phyloP scores from a whole-genome alignment of 1,140 invertebrate species.

The Euborellia annulipes region DNA sequence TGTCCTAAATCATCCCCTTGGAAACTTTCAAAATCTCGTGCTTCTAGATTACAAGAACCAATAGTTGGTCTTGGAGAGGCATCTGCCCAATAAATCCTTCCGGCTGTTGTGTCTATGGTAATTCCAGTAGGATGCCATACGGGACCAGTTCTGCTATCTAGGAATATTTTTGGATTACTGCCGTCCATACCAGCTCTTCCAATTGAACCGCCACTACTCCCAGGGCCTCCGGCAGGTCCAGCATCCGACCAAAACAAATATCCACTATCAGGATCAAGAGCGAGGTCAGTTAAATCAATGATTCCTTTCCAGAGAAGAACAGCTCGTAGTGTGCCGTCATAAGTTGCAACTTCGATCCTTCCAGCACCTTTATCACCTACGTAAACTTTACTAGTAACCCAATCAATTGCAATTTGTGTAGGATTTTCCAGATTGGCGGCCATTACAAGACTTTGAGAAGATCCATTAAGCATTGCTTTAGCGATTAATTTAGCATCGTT shows the following conservation, averaged over 20 bases:
- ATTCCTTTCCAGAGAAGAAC: conserved; percentile 64
- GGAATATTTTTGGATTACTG: conserved; percentile 38
- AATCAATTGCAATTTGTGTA: conserved; percentile 65
- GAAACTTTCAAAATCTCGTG: no score
- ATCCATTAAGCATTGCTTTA: conserved; percentile 58
- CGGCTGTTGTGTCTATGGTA: conserved; percentile 53
- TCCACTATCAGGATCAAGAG: conserved; percentile 52
- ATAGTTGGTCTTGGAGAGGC: conserved; percentile 20
- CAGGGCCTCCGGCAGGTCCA: conserved; percentile 65
- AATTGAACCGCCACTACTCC: conserved; percentile 57
- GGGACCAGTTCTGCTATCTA: conserved; percentile 27
- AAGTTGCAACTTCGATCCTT: conserved; percentile 64
- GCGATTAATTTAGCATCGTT: conserved; percentile 68
- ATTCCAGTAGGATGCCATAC: conserved; percentile 65
- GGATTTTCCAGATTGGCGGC: conserved; percentile 53
- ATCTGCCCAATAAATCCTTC: conserved; percentile 68
- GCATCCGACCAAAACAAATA: conserved; percentile 83
- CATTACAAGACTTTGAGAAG: conserved; percentile 48
- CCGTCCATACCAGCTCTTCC: conserved; percentile 82
- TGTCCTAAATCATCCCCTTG: no score
- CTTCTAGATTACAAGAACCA: no score
- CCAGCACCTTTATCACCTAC: conserved; percentile 74
- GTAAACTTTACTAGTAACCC: conserved; percentile 73
- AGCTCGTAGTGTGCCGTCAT: conserved; percentile 57
- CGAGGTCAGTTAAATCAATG: conserved; percentile 69